phyloP scores from a whole-genome alignment of 2,888 invertebrate species.

The Orthosia gracilis region DNA sequence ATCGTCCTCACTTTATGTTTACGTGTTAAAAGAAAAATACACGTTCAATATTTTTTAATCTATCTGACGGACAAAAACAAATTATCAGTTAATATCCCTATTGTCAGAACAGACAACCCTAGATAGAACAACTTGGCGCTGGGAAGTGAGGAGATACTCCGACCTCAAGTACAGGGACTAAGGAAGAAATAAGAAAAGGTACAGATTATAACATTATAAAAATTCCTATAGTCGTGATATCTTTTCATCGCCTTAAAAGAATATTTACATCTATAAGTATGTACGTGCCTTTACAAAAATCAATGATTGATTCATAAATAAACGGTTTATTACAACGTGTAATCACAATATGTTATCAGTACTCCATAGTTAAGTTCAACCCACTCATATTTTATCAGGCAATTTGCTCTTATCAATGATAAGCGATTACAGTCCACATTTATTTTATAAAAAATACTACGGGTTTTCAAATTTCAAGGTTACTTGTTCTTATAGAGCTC shows the following conservation, averaged over 20 bases:
- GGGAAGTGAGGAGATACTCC: too few species aligned
- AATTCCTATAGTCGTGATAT: too few species aligned
- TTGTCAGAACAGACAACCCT: too few species aligned
- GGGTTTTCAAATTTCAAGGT: slow-evolving; percentile 17
- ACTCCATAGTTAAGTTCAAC: slow-evolving; percentile 20
- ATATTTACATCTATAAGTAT: neutral
- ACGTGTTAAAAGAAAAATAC: too few species aligned
- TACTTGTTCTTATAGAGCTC: slow-evolving; percentile 9
- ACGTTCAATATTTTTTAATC: too few species aligned
- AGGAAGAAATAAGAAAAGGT: too few species aligned
- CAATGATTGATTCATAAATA: slow-evolving; percentile 44
- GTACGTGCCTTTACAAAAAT: slow-evolving; percentile 19
- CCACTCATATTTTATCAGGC: slow-evolving; percentile 19
- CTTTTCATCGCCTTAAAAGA: neutral
- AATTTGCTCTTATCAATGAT: slow-evolving; percentile 39
- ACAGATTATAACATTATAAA: too few species aligned
- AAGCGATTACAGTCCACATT: slow-evolving; percentile 23
- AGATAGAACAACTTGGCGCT: too few species aligned
- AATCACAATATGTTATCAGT: slow-evolving; percentile 39
- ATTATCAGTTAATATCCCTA: too few species aligned
- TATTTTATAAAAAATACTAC: slow-evolving; percentile 16
- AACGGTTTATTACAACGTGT: slow-evolving; percentile 32
- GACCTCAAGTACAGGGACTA: too few species aligned
- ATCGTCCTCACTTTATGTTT: too few species aligned
- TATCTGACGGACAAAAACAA: too few species aligned